Conservation (phyloP, 2,888 invertebrate species). For the Dasypogon diadema region DNA sequence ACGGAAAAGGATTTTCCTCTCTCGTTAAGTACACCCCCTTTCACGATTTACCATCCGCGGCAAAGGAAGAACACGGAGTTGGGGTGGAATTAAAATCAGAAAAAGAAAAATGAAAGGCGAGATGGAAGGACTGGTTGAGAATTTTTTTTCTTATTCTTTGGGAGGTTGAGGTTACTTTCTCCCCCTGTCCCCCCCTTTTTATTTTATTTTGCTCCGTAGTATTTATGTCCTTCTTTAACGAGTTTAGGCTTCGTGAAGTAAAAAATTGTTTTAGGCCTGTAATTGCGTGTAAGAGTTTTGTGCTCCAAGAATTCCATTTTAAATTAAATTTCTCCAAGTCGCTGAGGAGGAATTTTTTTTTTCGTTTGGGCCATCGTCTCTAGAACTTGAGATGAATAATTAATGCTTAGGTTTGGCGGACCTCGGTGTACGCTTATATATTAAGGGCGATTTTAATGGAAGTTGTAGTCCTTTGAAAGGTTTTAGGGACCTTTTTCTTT, state of each 20-base stretch:
- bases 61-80: neutral
- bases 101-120: constrained; percentile 53
- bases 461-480: constrained; percentile 48
- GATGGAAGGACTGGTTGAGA: constrained; percentile 48
- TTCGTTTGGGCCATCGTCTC: constrained; percentile 41
- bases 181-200: neutral
- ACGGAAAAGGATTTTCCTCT: constrained; percentile 53
- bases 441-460: constrained; percentile 50
- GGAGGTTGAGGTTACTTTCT: neutral
- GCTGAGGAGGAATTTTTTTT: constrained; percentile 47
- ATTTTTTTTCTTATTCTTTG: neutral
- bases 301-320: constrained; percentile 52
- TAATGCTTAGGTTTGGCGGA: constrained; percentile 50
- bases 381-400: constrained; percentile 53
- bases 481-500: constrained; percentile 34
- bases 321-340: constrained; percentile 53
- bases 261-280: constrained; percentile 53
- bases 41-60: constrained; percentile 5
- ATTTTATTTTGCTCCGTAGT: constrained; percentile 43
- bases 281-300: constrained; percentile 53
- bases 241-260: constrained; percentile 53
- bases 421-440: constrained; percentile 34
- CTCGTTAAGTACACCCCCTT: constrained; percentile 51
- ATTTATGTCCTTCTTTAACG: constrained; percentile 54
- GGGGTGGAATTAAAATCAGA: constrained; percentile 48